Evolutionary conservation across 2,113 vertebrate genomes (phyloP).

Genomic region (Ammodytes dubius): DNA sequence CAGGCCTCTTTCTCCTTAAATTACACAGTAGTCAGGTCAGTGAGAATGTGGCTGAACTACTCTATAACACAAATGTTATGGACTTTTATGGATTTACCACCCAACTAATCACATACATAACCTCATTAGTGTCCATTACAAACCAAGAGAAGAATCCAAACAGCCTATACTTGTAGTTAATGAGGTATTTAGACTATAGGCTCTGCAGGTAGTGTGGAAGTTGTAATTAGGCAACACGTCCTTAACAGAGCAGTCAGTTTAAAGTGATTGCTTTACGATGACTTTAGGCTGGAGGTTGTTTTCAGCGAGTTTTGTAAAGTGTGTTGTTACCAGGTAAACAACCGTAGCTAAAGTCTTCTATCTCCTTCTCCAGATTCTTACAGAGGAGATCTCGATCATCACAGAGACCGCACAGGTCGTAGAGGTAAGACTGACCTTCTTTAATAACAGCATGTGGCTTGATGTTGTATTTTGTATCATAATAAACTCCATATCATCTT

Average conservation of each 20-base stretch:
- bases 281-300: not conserved
- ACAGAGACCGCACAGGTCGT: slow-evolving; percentile 30
- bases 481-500: not conserved
- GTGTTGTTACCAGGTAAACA: not conserved
- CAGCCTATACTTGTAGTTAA: not conserved
- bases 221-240: not conserved
- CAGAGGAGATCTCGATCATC: not conserved
- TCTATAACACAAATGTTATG: not conserved
- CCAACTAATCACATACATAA: not conserved
- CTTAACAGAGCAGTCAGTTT: not conserved
- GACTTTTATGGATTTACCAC: not conserved
- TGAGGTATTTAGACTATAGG: not conserved
- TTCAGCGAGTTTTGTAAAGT: not conserved
- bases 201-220: not conserved
- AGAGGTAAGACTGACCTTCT: slow-evolving; percentile 38
- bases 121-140: not conserved
- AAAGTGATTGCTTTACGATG: not conserved
- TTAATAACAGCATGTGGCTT: not conserved
- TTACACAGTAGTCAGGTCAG: slow-evolving; percentile 12
- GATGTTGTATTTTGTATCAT: not conserved
- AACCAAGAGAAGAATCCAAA: not conserved
- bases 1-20: not conserved
- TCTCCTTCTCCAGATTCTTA: slow-evolving; percentile 24
- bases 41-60: not conserved
- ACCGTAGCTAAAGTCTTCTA: not conserved